Base-by-base conservation (phyloP, 2,888 invertebrate species). In the Aphelenchoides bicaudatus region DNA sequence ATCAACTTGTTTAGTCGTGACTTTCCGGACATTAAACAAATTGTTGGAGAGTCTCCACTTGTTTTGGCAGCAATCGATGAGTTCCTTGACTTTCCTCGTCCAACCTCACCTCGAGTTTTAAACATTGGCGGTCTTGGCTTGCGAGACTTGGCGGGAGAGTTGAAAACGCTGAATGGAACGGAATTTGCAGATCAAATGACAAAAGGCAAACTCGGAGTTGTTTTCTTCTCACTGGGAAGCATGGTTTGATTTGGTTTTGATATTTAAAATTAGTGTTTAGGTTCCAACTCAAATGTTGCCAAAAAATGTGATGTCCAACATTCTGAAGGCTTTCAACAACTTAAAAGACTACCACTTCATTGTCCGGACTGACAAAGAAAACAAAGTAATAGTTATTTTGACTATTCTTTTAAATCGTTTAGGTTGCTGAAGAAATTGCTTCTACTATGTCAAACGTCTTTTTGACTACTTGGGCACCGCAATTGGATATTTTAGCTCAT, bases 51-150 rank as follows among this genome's bases (percentile, higher is more conserved):
- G 1, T 65, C 70, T 21, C 67, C 67, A 34, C 39, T 70, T 13
- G 53, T 72, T n/a, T 69, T 72, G 31, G 65, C 70, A 3, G 54
- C 64, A 2, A 65, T 61, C 8, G 71, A 72, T 29, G 72, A 72
- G 37, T 56, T 72, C 10, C 29, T 72, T 5, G 72, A 72, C 28
- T 64, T 72, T 31, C 66, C 63, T n/a, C 51, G 70, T 4, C 72
- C 72, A 13, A 62, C 61, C 1, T 49, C 66, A 4, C 58, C 67
- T 4, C 70, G 70, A 29, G 46, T 68, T 31, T 56, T 72, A 3
- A 63, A 72, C 50, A 68, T 72, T 39, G 72, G 72, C 16, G 71
- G 72, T 1, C 25, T 59, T 13, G 58, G 64, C 16, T 30, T 63
- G 31, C 53, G 37, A n/a, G 57, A 62, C 5, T 48, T 47, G 6